These are phyloP conservation scores for Dendrolimus punctatus DNA, from an alignment of 1,140 invertebrate genomes.

Conservation along the genomic window DNA sequence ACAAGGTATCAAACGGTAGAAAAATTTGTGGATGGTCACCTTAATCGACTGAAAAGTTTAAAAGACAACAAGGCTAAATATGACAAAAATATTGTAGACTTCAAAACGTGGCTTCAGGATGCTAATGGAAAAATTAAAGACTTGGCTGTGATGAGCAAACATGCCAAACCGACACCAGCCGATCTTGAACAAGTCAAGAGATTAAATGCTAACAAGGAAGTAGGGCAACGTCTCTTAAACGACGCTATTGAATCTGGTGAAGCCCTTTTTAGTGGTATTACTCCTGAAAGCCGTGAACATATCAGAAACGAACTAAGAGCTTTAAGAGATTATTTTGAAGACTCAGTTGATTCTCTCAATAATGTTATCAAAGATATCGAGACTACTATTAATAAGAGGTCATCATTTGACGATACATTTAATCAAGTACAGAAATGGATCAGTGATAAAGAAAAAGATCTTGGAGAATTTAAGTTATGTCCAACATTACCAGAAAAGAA, in stretches of 20 bases:
- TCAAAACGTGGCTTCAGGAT: conserved; percentile 85
- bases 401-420: conserved; percentile 92
- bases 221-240: conserved; percentile 84
- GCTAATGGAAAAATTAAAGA: conserved; percentile 81
- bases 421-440: conserved; percentile 88
- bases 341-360: conserved; percentile 87
- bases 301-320: conserved; percentile 87
- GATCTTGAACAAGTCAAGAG: conserved; percentile 83
- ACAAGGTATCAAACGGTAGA: conserved; percentile 83
- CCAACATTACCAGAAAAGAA: conserved; percentile 89
- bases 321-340: conserved; percentile 87
- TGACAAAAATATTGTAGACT: conserved; percentile 76
- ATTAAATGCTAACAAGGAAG: conserved; percentile 82
- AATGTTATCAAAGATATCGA: conserved; percentile 89
- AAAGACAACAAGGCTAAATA: conserved; percentile 79
- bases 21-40: conserved; percentile 80
- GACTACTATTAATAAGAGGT: conserved; percentile 87
- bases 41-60: conserved; percentile 79
- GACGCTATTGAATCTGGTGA: conserved; percentile 89
- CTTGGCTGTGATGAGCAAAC: conserved; percentile 77
- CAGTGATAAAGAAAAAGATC: conserved; percentile 80
- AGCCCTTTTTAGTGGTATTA: conserved; percentile 88
- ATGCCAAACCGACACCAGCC: conserved; percentile 78
- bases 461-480: conserved; percentile 78
- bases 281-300: conserved; percentile 87